Conservation (phyloP, 2,113 vertebrate species). For the Phalacrocorax aristotelis region DNA sequence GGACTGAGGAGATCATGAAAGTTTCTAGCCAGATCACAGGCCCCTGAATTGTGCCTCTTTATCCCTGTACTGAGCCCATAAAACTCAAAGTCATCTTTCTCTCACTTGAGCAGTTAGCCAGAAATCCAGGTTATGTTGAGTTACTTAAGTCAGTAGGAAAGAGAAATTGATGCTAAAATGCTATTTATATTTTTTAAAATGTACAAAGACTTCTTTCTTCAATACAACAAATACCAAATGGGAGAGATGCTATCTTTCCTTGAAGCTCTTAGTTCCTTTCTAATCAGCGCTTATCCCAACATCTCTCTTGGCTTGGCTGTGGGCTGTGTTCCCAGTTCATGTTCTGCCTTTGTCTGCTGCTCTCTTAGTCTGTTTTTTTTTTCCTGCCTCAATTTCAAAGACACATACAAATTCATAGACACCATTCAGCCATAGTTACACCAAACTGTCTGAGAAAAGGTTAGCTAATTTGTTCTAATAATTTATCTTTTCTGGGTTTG, state of each 20-base stretch:
- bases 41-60: not conserved
- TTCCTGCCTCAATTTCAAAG: not conserved
- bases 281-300: conserved; percentile 15
- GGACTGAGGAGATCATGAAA: not conserved
- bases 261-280: not conserved
- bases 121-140: conserved; percentile 10
- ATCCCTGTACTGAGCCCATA: not conserved
- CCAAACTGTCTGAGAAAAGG: not conserved
- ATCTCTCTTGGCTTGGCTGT: not conserved
- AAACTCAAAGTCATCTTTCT: not conserved
- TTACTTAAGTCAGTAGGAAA: conserved; percentile 21
- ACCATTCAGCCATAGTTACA: not conserved
- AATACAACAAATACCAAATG: not conserved
- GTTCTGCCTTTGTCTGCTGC: conserved; percentile 11
- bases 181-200: not conserved
- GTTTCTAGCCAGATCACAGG: not conserved
- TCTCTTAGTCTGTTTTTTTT: not conserved
- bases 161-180: conserved; percentile 14
- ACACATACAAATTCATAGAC: not conserved
- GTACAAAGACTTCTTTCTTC: conserved; percentile 7
- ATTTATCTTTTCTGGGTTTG: not conserved
- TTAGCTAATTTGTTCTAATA: not conserved
- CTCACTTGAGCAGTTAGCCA: not conserved
- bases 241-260: conserved; percentile 29
- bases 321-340: conserved; percentile 5